These are phyloP conservation scores for Noctua janthina DNA, from an alignment of 2,888 invertebrate genomes.

Conservation along the genomic window DNA sequence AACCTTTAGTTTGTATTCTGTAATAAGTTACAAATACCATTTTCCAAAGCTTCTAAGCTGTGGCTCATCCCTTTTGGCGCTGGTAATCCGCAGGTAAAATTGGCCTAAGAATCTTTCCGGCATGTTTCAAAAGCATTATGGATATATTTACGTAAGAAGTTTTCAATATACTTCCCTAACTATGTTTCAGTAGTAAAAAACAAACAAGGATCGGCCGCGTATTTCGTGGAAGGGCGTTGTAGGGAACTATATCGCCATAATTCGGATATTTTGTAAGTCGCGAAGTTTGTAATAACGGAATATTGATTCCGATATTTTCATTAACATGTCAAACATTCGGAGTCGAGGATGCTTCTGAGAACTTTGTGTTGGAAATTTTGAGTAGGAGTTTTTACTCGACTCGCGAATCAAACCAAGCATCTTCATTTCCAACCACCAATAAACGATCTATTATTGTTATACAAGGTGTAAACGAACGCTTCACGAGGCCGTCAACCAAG, in stretches of 20 bases:
- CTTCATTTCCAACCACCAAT: background rate
- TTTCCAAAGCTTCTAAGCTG: conserved; percentile 24
- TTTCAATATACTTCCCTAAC: background rate
- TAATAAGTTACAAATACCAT: conserved; percentile 22
- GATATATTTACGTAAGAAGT: background rate
- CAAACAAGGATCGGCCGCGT: background rate
- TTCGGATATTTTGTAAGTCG: background rate
- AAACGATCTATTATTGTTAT: background rate
- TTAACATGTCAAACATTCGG: background rate
- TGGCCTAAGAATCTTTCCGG: conserved; percentile 32
- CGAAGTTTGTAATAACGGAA: background rate
- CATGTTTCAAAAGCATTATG: background rate
- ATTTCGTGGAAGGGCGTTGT: background rate
- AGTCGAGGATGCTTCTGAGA: background rate
- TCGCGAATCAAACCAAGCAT: background rate
- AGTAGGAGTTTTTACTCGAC: background rate
- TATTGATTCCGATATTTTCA: background rate
- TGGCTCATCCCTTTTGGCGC: conserved; percentile 13
- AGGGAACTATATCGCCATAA: background rate
- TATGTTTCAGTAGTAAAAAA: background rate
- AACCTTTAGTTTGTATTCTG: conserved; percentile 23
- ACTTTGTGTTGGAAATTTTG: background rate
- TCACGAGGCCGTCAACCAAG: too few species aligned
- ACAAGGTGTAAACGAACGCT: too few species aligned
- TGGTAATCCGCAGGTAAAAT: conserved; percentile 36